Evolutionary conservation across 2,888 invertebrate species (phyloP), one percentile per base, ranked within the genome.

Genomic region (Timema podura): DNA sequence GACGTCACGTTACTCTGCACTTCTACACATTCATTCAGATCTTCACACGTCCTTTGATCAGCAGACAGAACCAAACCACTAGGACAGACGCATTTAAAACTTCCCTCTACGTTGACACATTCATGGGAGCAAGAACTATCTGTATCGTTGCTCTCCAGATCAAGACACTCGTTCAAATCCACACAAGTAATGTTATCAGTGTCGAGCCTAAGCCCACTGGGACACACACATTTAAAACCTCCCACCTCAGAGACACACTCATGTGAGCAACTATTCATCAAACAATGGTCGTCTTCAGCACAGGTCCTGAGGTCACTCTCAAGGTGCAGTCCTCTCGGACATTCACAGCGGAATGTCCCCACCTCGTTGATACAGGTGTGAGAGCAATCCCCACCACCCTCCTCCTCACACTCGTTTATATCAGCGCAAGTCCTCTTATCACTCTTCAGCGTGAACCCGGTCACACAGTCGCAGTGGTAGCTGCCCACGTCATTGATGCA

Each of bases 61-160:
- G 79, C 74, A 5, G 79, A 79, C n/a, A 87, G 76, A 30, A 76
- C 30, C 67, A 79, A 82, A 2, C 81, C 82, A 9, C 69, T 73
- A 0, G 83, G 83, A 75, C 87, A 87, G 6, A 78, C 77, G 73
- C 88, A 88, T 64, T 80, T 78, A 68, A 80, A 82, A 46, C 83
- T 79, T 1, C 86, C 86, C 13, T 82, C 82, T 5, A 81, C 79
- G 70, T 86, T 85, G 16, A 80, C 76, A 73, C 85, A 84, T 48
- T 79, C 75, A 70, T 82, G 79, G 0, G 80, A 79, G 72, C 85
- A 85, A 5, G 79, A 80, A 15, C 77, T 45, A 1, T 13, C 59
- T 10, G 66, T 71, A 9, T 51, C 68, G 48, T 67, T 64, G 46
- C 11, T 51, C 65, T 46, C 64, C 5, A 64, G 54, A 64, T 54